Percentiles rank a stretch among this genome's conserved stretches.
Conservation (phyloP, 2,797 vertebrate species). For the Valencia hispanica region DNA sequence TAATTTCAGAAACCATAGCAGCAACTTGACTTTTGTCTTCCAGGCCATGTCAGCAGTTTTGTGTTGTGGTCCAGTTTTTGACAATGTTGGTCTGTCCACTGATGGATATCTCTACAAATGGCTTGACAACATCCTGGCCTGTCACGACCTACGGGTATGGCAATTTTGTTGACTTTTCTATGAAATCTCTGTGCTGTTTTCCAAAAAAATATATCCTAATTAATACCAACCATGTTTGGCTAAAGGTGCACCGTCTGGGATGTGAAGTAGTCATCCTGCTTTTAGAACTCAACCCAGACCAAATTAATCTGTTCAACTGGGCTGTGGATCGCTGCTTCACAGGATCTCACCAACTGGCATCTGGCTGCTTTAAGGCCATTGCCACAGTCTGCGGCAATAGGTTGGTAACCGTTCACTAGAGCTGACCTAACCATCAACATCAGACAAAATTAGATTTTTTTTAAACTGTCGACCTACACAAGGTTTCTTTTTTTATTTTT, state of each 20-base stretch:
- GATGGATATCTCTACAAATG: slow-evolving; percentile 99
- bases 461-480: not conserved
- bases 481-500: not conserved
- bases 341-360: slow-evolving; percentile 96
- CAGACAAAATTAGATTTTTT: not conserved
- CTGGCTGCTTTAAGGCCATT: slow-evolving; percentile 98
- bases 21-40: slow-evolving; percentile 12
- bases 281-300: slow-evolving; percentile 96
- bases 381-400: slow-evolving; percentile 98
- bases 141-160: slow-evolving; percentile 94
- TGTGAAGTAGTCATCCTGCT: slow-evolving; percentile 97
- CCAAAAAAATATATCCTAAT: not conserved
- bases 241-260: slow-evolving; percentile 94
- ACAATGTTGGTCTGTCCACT: slow-evolving; percentile 96
- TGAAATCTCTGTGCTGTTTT: not conserved
- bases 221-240: slow-evolving; percentile 1
- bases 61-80: slow-evolving; percentile 97
- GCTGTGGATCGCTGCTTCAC: slow-evolving; percentile 99
- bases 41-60: slow-evolving; percentile 98
- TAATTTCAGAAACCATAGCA: not conserved
- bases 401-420: slow-evolving; percentile 68
- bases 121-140: slow-evolving; percentile 98
- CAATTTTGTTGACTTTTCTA: slow-evolving; percentile 22
- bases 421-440: slow-evolving; percentile 5
- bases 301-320: slow-evolving; percentile 98